Evolutionary conservation across 2,113 vertebrate genomes (phyloP), one percentile per base, ranked within the genome.

Genomic region (Siniperca knerii): DNA sequence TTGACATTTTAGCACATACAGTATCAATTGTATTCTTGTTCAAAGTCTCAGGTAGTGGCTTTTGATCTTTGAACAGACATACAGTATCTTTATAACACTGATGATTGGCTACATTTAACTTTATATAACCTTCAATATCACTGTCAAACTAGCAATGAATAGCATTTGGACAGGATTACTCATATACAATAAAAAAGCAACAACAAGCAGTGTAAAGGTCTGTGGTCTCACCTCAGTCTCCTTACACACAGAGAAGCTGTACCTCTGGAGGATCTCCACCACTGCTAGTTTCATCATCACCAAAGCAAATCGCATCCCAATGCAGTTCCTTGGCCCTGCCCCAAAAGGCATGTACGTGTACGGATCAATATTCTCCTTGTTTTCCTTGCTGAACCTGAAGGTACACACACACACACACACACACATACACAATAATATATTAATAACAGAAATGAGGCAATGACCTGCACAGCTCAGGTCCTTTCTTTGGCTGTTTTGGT

Each of bases 301-400:
- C 35, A 96, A 83, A 35, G 97, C 96, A 85, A 97, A 97, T 52
- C 96, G 93, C 96, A 96, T 97, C 33, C 96, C 96, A 52, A 97
- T 93, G 86, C 97, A 97, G 87, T 97, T 97, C 67, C 96, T 93
- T 12, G 96, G 97, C 0, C 97, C 97, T 8, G 92, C 81, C 18
- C 96, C 97, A 0, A 97, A 97, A 0, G 96, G 96, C 90, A 97
- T 90, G 87, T 95, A 97, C 0, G 82, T 75, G 68, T 95, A 96
- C 0, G 96, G 95, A 55, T 96, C 93, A 1, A 95, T 77, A 18
- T 12, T 21, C 1, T 92, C 91, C 72, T 81, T 95, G 74, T 84
- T 96, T 13, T 96, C 95, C 79, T 96, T 96, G 83, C 90, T 94
- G 89, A 97, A 97, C 91, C 97, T 97, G 83, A 20, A 57, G 8